Conservation (phyloP, 2,113 vertebrate genomes). For the Struthidea cinerea region DNA sequence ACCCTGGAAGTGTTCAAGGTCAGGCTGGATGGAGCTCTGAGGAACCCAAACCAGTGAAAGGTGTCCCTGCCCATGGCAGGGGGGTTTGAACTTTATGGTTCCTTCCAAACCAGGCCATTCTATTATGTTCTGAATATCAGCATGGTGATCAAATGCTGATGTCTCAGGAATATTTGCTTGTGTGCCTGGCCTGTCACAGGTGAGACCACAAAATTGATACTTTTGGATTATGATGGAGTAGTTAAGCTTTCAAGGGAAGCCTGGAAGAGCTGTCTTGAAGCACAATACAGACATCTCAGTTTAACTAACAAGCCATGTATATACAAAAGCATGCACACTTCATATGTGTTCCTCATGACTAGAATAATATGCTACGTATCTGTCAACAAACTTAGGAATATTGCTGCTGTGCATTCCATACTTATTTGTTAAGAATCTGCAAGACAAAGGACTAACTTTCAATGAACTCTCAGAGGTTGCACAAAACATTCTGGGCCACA, state of each 20-base stretch:
- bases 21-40: not conserved
- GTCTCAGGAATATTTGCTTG: not conserved
- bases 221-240: not conserved
- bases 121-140: not conserved
- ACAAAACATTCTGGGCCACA: not conserved
- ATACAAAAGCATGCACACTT: not conserved
- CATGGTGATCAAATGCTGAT: not conserved
- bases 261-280: not conserved
- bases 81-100: not conserved
- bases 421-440: not conserved
- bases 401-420: not conserved
- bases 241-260: not conserved
- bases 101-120: not conserved
- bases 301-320: not conserved
- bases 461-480: not conserved
- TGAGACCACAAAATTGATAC: not conserved
- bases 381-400: not conserved
- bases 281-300: not conserved
- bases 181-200: not conserved
- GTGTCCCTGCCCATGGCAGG: accelerated
- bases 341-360: not conserved
- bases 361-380: not conserved
- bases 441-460: not conserved
- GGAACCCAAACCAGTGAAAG: not conserved
- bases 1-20: not conserved